Evolutionary conservation across 2,888 invertebrate genomes (phyloP).

Genomic region (Diploptera punctata): DNA sequence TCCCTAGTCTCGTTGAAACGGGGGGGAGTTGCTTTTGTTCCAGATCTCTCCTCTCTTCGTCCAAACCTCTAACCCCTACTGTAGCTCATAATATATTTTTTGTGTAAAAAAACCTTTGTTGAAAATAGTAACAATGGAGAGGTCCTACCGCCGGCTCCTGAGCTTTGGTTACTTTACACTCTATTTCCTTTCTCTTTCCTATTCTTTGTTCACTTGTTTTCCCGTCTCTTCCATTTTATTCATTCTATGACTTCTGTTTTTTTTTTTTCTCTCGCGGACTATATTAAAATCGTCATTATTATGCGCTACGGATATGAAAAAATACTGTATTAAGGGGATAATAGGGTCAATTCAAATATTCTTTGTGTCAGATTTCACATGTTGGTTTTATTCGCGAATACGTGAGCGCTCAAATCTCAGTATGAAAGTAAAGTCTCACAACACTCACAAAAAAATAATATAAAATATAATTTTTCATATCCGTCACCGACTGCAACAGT

Average conservation of each 20-base stretch:
- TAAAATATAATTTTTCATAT: too few relatives aligned
- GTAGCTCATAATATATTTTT: neutral
- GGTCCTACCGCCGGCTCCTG: neutral
- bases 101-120: constrained; percentile 7
- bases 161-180: constrained; percentile 21
- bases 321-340: constrained; percentile 12
- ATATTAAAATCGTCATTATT: constrained; percentile 12
- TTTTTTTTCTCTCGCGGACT: neutral
- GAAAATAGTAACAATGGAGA: constrained; percentile 26
- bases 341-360: constrained; percentile 7
- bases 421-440: too few relatives aligned
- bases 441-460: too few relatives aligned
- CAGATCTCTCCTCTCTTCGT: neutral
- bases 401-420: too few relatives aligned
- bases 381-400: too few relatives aligned
- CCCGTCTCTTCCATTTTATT: neutral
- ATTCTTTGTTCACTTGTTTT: constrained; percentile 1
- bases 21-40: constrained; percentile 8
- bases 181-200: constrained; percentile 12
- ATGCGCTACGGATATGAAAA: constrained; percentile 12
- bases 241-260: neutral
- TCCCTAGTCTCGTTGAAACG: neutral
- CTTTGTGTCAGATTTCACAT: neutral
- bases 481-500: too few relatives aligned
- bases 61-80: neutral